Conservation (phyloP, 2,113 vertebrate genomes). For the Nannobrachium achirus region DNA sequence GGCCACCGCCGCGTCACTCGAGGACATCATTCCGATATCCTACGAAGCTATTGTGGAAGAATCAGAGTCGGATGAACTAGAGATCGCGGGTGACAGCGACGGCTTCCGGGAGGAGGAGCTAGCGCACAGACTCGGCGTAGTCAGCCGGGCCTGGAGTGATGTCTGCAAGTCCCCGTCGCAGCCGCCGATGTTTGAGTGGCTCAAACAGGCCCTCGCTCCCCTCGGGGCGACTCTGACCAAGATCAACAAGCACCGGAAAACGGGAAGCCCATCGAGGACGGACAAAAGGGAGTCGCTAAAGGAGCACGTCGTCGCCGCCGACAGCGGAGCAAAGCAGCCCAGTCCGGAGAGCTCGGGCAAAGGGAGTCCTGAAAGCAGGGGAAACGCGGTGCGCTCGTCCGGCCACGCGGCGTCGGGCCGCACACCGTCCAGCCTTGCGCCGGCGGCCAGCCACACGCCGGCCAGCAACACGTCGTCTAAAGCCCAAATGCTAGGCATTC, state of each 20-base stretch:
- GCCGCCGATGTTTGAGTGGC: too few species aligned
- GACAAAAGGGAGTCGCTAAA: conserved; percentile 55
- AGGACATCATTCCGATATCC: conserved; percentile 84
- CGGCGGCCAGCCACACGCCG: conserved; percentile 76
- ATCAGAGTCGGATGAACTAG: conserved; percentile 78
- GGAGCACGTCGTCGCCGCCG: conserved; percentile 43
- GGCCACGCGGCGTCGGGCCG: conserved; percentile 77
- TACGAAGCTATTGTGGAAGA: conserved; percentile 86
- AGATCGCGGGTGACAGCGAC: conserved; percentile 79
- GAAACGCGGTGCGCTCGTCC: conserved; percentile 83
- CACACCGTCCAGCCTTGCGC: conserved; percentile 59
- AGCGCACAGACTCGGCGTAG: conserved; percentile 81
- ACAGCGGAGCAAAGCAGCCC: conserved; percentile 33
- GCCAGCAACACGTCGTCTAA: conserved; percentile 71
- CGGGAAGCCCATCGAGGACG: conserved; percentile 59
- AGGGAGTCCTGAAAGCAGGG: conserved; percentile 78
- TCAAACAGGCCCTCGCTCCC: too few species aligned
- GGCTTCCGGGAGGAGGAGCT: conserved; percentile 68
- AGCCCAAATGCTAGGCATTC: conserved; percentile 84
- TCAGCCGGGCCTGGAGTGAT: conserved; percentile 85
- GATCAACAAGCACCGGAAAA: not conserved
- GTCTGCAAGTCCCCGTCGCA: too few species aligned
- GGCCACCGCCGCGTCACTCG: conserved; percentile 91
- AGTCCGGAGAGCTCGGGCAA: conserved; percentile 74
- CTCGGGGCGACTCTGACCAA: too few species aligned